phyloP scores from a whole-genome alignment of 23 tunicate genomes.

The Trididemnum miniatum region DNA sequence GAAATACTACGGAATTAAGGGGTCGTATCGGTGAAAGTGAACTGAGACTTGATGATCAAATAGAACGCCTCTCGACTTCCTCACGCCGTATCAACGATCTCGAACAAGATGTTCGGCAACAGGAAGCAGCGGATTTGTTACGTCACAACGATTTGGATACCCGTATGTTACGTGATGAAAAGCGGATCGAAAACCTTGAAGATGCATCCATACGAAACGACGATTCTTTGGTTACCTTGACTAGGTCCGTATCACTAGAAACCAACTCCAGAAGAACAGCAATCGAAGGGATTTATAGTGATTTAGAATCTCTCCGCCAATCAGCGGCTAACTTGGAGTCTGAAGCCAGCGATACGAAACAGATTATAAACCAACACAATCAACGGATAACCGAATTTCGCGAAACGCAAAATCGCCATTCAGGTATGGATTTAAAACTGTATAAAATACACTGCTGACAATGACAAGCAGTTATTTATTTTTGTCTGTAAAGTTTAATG shows the following conservation, averaged over 20 bases:
- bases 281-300: not conserved
- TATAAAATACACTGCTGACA: no score
- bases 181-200: constrained; percentile 8
- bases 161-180: constrained; percentile 15
- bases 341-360: not conserved
- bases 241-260: constrained; percentile 22
- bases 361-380: not conserved
- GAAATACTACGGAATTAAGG: constrained; percentile 37
- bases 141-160: constrained; percentile 39
- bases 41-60: not conserved
- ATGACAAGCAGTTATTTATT: no score
- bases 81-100: constrained; percentile 7
- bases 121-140: constrained; percentile 6
- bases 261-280: not conserved
- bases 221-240: constrained; percentile 4
- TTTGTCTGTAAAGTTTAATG: no score
- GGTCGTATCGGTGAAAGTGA: not conserved
- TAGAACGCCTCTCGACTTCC: not conserved
- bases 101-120: constrained; percentile 32
- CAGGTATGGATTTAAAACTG: no score
- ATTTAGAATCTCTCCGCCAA: constrained; percentile 14
- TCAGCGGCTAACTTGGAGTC: not conserved
- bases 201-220: not conserved
- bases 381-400: constrained; percentile 6
- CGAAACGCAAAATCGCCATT: constrained; percentile 13